A percentile compares a stretch with the other conserved stretches of the same genome.
phyloP scores from a whole-genome alignment of 2,113 vertebrate species.

The Cyrtonyx montezumae region DNA sequence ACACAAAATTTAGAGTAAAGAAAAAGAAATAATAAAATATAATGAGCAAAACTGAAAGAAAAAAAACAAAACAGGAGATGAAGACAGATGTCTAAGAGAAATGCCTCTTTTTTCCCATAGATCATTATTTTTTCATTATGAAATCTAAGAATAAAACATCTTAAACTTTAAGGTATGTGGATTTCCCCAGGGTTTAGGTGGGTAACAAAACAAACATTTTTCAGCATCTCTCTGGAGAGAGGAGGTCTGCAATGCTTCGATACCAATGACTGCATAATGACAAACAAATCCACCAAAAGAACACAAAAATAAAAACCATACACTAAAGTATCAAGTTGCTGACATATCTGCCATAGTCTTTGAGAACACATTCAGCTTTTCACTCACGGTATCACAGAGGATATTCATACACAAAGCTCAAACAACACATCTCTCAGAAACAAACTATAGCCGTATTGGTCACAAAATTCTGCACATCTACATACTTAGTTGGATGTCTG shows the following conservation, averaged over 20 bases:
- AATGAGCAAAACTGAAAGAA: constrained; percentile 45
- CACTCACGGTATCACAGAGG: background rate
- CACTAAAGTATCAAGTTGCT: background rate
- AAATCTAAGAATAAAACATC: constrained; percentile 70
- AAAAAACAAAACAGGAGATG: background rate
- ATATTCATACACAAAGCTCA: background rate
- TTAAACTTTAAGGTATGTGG: constrained; percentile 69
- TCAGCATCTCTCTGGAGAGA: constrained; percentile 39
- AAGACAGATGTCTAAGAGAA: constrained; percentile 62
- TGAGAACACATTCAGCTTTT: background rate
- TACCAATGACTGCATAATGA: background rate
- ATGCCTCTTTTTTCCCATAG: constrained; percentile 41
- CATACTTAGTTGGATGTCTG: background rate
- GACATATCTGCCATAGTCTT: background rate
- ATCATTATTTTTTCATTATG: constrained; percentile 67
- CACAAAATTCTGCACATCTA: background rate
- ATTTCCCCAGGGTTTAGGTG: constrained; percentile 65
- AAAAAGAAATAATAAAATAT: background rate
- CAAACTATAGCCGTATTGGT: background rate
- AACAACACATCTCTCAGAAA: background rate
- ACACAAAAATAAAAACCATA: background rate
- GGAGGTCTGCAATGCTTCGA: constrained; percentile 45
- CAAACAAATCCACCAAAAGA: constrained; percentile 11
- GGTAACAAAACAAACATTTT: constrained; percentile 64
- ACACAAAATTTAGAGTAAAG: background rate